These are phyloP conservation scores for Brachyhypopomus occidentalis DNA, from an alignment of 2,113 vertebrate genomes.

Conservation along the genomic window DNA sequence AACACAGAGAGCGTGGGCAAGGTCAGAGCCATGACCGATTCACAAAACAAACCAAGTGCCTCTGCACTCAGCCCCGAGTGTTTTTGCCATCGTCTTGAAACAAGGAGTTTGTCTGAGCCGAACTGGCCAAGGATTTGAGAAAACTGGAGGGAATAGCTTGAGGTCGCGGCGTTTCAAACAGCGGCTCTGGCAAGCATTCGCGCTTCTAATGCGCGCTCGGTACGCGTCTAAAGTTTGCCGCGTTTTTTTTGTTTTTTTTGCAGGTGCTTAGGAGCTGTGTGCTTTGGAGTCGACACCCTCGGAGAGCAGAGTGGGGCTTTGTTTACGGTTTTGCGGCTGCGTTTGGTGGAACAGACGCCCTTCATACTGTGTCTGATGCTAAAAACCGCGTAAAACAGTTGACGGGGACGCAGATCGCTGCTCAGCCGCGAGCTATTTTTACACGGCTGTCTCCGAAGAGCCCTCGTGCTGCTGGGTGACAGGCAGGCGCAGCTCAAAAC, in stretches of 20 bases:
- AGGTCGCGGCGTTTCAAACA: too few relatives aligned
- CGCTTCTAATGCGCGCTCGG: too few relatives aligned
- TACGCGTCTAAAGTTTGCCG: too few relatives aligned
- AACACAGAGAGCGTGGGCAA: slow-evolving; percentile 57
- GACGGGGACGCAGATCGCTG: slow-evolving; percentile 44
- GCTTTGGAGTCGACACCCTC: slow-evolving; percentile 5
- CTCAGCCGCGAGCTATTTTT: slow-evolving; percentile 49
- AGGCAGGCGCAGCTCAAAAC: slow-evolving; percentile 63
- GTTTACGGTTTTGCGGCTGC: slow-evolving; percentile 25
- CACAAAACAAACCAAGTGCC: slow-evolving; percentile 59
- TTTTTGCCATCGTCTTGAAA: slow-evolving; percentile 44
- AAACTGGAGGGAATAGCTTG: not conserved
- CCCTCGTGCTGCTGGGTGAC: slow-evolving; percentile 49
- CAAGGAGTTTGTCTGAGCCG: slow-evolving; percentile 51
- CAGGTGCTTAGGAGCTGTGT: slow-evolving; percentile 6
- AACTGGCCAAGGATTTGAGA: slow-evolving; percentile 61
- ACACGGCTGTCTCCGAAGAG: slow-evolving; percentile 43
- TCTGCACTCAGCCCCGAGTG: slow-evolving; percentile 19
- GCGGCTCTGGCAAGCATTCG: too few relatives aligned
- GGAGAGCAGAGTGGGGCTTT: slow-evolving; percentile 11
- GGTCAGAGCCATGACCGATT: slow-evolving; percentile 59
- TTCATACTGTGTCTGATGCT: slow-evolving; percentile 45
- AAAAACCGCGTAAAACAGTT: slow-evolving; percentile 29
- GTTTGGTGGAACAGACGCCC: slow-evolving; percentile 33
- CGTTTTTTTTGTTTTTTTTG: not conserved